These are phyloP conservation scores for Pardosa pseudoannulata DNA, from an alignment of 2,888 invertebrate species.

Conservation along the genomic window DNA sequence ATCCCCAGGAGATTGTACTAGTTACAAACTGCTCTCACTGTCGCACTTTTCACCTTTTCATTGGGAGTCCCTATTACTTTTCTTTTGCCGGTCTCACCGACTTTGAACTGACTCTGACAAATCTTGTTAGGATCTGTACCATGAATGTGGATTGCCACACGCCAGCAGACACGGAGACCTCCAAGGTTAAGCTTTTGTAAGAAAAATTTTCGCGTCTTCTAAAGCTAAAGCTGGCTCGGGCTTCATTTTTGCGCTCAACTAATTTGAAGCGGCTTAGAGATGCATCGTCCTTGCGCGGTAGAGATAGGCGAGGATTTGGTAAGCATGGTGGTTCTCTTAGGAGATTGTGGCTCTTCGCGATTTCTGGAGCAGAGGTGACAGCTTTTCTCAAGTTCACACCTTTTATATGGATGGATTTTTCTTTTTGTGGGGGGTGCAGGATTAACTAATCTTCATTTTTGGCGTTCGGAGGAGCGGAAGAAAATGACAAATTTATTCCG, in stretches of 20 bases:
- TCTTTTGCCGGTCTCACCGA: constrained; percentile 22
- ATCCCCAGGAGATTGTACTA: constrained; percentile 64
- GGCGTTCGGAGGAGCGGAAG: constrained; percentile 47
- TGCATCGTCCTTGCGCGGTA: constrained; percentile 43
- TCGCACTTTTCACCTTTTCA: constrained; percentile 71
- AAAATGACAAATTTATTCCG: constrained; percentile 67
- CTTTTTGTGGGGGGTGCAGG: constrained; percentile 1
- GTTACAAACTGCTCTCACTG: constrained; percentile 66
- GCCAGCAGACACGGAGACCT: constrained; percentile 22
- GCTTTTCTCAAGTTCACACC: constrained; percentile 47
- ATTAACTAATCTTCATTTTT: constrained; percentile 67
- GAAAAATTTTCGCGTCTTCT: constrained; percentile 46
- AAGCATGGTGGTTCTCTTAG: constrained; percentile 11
- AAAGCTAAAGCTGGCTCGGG: constrained; percentile 46
- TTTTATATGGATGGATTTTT: constrained; percentile 36
- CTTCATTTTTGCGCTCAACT: constrained; percentile 68
- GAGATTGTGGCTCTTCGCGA: constrained; percentile 44
- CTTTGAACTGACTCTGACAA: constrained; percentile 65
- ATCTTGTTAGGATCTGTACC: constrained; percentile 65
- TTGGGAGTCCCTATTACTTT: constrained; percentile 60
- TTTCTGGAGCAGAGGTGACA: constrained; percentile 32
- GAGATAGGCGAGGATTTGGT: constrained; percentile 65
- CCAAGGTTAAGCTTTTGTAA: constrained; percentile 53
- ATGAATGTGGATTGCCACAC: constrained; percentile 22
- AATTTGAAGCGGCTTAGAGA: constrained; percentile 71